Conservation (phyloP, 2,888 invertebrate genomes). For the Leptinotarsa tumamoca region DNA sequence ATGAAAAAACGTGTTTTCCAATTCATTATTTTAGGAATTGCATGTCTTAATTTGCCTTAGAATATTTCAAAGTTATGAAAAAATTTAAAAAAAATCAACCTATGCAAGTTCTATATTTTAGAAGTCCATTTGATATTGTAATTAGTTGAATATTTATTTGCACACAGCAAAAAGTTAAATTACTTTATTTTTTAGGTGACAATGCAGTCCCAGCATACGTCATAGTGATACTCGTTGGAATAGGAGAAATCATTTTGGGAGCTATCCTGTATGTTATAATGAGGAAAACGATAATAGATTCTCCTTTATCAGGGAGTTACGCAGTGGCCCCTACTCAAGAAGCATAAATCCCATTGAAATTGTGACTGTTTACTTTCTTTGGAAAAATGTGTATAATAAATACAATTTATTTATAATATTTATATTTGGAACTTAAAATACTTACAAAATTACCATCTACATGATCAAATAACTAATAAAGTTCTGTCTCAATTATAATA, state of each 20-base stretch:
- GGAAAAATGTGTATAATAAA: too few species aligned
- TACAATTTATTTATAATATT: conserved; percentile 3
- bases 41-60: too few species aligned
- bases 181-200: conserved; percentile 69
- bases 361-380: too few species aligned
- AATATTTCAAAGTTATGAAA: too few species aligned
- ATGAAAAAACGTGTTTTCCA: too few species aligned
- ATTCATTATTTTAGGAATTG: too few species aligned
- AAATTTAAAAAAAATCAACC: too few species aligned
- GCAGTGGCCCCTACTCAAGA: conserved; percentile 46
- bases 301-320: conserved; percentile 64
- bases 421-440: conserved; percentile 20
- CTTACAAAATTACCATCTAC: conserved; percentile 3
- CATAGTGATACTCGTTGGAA: conserved; percentile 76
- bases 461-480: conserved; percentile 6
- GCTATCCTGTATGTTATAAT: conserved; percentile 76
- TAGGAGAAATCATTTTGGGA: conserved; percentile 78
- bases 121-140: too few species aligned
- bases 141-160: too few species aligned
- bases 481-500: background rate
- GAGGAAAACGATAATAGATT: conserved; percentile 77
- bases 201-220: conserved; percentile 84
- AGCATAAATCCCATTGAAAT: conserved; percentile 23
- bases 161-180: too few species aligned
- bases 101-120: too few species aligned